A percentile compares a stretch with the other conserved stretches of the same genome.
phyloP scores from a whole-genome alignment of 2,888 invertebrate genomes.

The Phlogophora meticulosa region DNA sequence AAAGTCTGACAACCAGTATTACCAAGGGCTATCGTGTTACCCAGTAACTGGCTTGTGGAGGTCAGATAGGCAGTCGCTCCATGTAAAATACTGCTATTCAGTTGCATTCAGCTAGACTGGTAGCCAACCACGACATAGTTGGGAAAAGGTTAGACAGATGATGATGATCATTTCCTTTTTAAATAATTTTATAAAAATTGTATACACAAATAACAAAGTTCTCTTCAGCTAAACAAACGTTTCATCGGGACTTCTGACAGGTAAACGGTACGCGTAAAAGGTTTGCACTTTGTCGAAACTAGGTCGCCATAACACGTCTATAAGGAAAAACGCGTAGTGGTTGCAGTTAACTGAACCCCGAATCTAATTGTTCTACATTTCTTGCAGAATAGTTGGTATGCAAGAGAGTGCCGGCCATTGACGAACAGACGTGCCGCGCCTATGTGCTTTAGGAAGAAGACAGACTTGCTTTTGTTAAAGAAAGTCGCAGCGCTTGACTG shows the following conservation, averaged over 20 bases:
- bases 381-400: slow-evolving; percentile 74
- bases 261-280: slow-evolving; percentile 42
- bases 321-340: slow-evolving; percentile 60
- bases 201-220: slow-evolving; percentile 28
- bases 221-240: slow-evolving; percentile 14
- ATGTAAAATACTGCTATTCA: no score
- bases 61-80: no score
- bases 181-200: slow-evolving; percentile 8
- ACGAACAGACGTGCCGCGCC: slow-evolving; percentile 67
- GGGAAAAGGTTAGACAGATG: no score
- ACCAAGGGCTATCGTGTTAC: no score
- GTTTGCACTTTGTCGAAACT: slow-evolving; percentile 52
- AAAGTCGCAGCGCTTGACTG: slow-evolving; percentile 15
- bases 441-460: slow-evolving; percentile 34
- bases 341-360: slow-evolving; percentile 40
- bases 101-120: no score
- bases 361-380: slow-evolving; percentile 70
- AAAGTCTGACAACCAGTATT: no score
- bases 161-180: no score
- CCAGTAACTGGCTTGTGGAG: no score
- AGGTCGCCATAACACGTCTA: slow-evolving; percentile 38
- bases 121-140: no score
- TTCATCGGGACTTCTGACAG: slow-evolving; percentile 36
- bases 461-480: slow-evolving; percentile 29
- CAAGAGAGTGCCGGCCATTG: slow-evolving; percentile 65